Evolutionary conservation across 2,797 vertebrate species (phyloP).

Genomic region (Phoxinus dragarum): DNA sequence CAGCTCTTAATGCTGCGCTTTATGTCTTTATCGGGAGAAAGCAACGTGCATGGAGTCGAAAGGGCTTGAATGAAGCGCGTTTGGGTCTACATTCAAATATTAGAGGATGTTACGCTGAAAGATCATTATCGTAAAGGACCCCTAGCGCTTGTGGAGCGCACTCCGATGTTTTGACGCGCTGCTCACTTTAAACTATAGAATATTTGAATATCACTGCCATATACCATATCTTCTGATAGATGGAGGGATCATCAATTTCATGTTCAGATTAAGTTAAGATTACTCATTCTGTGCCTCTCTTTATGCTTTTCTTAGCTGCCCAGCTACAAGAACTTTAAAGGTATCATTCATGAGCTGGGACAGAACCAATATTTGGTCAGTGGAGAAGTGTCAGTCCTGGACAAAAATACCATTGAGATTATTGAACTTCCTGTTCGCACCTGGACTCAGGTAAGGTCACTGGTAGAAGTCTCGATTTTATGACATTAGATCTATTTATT

Average conservation of each 20-base stretch:
- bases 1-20: too few relatives aligned
- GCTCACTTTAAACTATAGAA: too few relatives aligned
- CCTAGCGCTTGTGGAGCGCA: too few relatives aligned
- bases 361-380: conserved; percentile 97
- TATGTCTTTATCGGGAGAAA: too few relatives aligned
- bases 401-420: conserved; percentile 96
- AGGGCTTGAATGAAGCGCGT: too few relatives aligned
- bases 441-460: conserved; percentile 91
- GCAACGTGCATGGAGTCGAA: too few relatives aligned
- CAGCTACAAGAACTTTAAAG: conserved; percentile 97
- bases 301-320: conserved; percentile 84
- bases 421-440: conserved; percentile 98
- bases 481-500: conserved; percentile 1
- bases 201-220: too few relatives aligned
- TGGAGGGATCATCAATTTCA: neutral
- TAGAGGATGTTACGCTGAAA: too few relatives aligned
- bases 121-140: too few relatives aligned
- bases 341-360: conserved; percentile 93
- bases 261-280: neutral
- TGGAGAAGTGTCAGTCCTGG: conserved; percentile 93
- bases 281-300: conserved; percentile 19
- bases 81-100: too few relatives aligned
- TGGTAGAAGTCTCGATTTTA: neutral
- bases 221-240: neutral
- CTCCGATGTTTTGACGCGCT: too few relatives aligned